Evolutionary conservation across 2,113 vertebrate genomes (phyloP), one percentile per base, ranked within the genome.

Genomic region (Proterorhinus semilunaris): DNA sequence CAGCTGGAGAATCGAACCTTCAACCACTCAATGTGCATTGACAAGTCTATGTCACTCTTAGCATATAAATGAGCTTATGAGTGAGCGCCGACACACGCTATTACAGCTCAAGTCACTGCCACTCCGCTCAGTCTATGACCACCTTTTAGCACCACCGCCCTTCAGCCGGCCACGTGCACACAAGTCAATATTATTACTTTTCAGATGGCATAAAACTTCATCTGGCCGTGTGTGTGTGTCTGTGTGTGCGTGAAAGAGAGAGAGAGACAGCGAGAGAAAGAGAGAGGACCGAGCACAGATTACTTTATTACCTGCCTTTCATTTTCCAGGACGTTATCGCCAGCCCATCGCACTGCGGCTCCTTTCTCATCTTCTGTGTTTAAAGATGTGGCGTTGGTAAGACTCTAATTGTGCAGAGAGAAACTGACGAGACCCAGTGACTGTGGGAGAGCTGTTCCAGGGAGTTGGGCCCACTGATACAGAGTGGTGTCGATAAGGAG

Each of bases 171-270:
- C 5, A 17, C 69, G 1, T 10, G 45, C 83, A 77, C 83, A 85
- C 81, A 78, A 87, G 82, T 90, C 75, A 88, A 49, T 86, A 85
- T 87, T 87, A 88, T 88, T 85, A 85, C 86, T 83, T 86, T 85
- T 85, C 85, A 87, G 85, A 88, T 85, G 86, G 82, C 59, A 54
- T 75, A 57, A 55, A 44, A 71, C 81, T 86, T 74, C 87, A 85
- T 86, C 88, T 80, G 61, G 59, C 68, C 21, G 55, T 70, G 70
- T 72, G 79, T 71, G 75, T 21, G 65, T 11, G 9, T 21, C 45
- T 0, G n/a, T 63, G 53, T 11, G 53, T 21, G 53, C 11, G 53
- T 11, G 53, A 16, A 10, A 1, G 17, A 6, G 53, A 21, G 9
- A 6, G 53, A 21, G 80, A 69, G 81, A 10, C 21, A 21, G 53